Evolutionary conservation across 1,140 invertebrate species (phyloP).

Genomic region (Riptortus pedestris): DNA sequence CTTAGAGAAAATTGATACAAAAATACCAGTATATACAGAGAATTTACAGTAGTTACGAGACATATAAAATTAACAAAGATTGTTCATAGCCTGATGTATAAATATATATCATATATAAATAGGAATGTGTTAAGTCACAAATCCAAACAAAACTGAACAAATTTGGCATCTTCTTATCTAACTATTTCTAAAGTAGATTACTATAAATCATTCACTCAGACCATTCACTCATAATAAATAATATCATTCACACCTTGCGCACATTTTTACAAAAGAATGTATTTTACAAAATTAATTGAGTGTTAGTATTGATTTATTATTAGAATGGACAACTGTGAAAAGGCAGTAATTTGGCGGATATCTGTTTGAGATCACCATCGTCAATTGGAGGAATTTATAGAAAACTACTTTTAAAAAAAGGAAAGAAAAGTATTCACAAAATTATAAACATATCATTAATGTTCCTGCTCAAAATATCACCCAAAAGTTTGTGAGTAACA

Average conservation of each 20-base stretch:
- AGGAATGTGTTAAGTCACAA: constrained; percentile 20
- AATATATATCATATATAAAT: constrained; percentile 13
- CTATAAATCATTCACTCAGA: not conserved
- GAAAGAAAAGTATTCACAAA: no score
- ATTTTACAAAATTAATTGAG: constrained; percentile 5
- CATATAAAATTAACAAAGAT: constrained; percentile 25
- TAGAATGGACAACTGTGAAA: no score
- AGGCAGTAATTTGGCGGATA: no score
- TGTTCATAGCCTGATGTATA: constrained; percentile 21
- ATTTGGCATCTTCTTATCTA: constrained; percentile 20
- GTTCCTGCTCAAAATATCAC: constrained; percentile 10
- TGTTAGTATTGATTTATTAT: no score
- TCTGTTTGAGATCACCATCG: not conserved
- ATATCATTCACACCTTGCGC: constrained; percentile 18
- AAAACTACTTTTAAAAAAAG: no score
- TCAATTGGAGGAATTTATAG: not conserved
- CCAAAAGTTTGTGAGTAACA: no score
- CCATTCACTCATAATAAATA: constrained; percentile 23
- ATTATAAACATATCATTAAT: not conserved
- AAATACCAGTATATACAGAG: constrained; percentile 26
- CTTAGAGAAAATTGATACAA: constrained; percentile 14
- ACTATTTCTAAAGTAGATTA: not conserved
- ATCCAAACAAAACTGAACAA: constrained; percentile 19
- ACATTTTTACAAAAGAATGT: not conserved
- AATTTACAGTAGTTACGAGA: constrained; percentile 21